Evolutionary conservation across 2,888 invertebrate species (phyloP), one percentile per base, ranked within the genome.

Genomic region (Troides helena): DNA sequence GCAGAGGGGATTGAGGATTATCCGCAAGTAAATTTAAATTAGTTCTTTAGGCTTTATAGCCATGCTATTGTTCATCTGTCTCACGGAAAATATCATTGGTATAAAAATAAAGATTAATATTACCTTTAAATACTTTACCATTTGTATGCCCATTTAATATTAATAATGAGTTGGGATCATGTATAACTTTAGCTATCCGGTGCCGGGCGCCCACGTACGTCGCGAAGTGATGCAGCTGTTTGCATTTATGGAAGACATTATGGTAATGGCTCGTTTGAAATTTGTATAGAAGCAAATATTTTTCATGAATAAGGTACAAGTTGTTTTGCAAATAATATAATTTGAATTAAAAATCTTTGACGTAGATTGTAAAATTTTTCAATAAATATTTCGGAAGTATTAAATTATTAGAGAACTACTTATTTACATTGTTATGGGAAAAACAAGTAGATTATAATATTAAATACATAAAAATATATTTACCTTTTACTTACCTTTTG

Each of bases 241-340:
- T 71, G 71, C 69, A 74, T 73, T 72, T 74, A 68, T 74, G 72
- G 58, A 66, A 61, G 65, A 50, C 68, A 72, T 74, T 74, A 77
- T 74, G 72, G 68, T 74, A 76, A 76, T 73, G 58, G 63, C 73
- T 74, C 65, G 77, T 78, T 80, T 76, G 73, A 75, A 77, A 78
- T 77, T 77, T 74, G 68, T 76, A 76, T 77, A 74, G 73, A 74
- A 70, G 68, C 66, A 76, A 76, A 76, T 71, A 76, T 77, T 77
- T 78, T 76, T 75, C 74, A 81, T 79, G 78, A 74, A 78, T 77
- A 79, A 62, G 76, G 72, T 77, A 78, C 74, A 70, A 78, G 71
- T 76, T 77, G 77, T 62, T 75, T 82, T 82, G 77, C 78, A 78
- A 81, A 84, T 80, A 72, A 69, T 67, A 72, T 72, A 59, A 77